A percentile compares a stretch with the other conserved stretches of the same genome.
These are phyloP conservation scores for Cotesia chilonis DNA, from an alignment of 1,140 invertebrate species.

Conservation along the genomic window DNA sequence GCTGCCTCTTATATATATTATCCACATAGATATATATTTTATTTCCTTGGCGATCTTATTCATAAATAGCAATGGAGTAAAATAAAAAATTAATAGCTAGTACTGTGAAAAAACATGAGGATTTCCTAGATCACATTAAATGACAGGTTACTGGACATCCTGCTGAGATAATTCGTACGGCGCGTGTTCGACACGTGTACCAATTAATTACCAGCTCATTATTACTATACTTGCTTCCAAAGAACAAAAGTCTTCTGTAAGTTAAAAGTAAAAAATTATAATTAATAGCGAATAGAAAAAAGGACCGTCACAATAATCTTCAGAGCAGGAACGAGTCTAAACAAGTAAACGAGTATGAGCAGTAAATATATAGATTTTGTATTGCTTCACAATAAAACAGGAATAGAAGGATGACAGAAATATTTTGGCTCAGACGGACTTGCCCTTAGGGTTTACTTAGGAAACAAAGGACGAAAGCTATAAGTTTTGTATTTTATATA, in stretches of 20 bases:
- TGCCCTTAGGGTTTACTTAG: conserved; percentile 2
- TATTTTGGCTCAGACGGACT: conserved; percentile 6
- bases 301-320: too few relatives aligned
- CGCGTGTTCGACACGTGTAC: conserved; percentile 34
- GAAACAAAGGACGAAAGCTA: conserved; percentile 30
- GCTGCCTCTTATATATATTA: background rate
- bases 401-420: background rate
- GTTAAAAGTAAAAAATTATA: background rate
- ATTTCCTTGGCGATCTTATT: background rate
- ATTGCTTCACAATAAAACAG: too few relatives aligned
- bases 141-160: conserved; percentile 29
- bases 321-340: too few relatives aligned
- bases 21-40: background rate
- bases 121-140: conserved; percentile 23
- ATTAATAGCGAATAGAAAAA: too few relatives aligned
- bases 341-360: too few relatives aligned
- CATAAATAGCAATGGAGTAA: background rate
- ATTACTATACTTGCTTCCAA: background rate
- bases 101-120: background rate
- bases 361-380: too few relatives aligned
- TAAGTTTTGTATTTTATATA: conserved; percentile 10
- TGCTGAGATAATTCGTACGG: conserved; percentile 30
- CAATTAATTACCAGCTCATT: conserved; percentile 14
- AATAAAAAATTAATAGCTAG: background rate
- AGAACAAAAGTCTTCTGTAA: background rate